Conservation (phyloP, 2,888 invertebrate genomes). For the Beris chalybata region DNA sequence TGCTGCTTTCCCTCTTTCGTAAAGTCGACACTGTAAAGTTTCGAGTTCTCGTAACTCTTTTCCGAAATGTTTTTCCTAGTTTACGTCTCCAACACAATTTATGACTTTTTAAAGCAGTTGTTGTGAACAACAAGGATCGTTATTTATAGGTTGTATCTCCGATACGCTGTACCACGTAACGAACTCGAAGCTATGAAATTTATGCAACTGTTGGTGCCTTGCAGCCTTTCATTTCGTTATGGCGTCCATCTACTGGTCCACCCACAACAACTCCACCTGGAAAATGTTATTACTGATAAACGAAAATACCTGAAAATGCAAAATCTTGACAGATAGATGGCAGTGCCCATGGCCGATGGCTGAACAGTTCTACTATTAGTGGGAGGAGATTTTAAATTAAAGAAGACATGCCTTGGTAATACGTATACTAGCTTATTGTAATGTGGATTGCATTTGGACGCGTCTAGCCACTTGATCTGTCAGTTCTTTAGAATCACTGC, state of each 20-base stretch:
- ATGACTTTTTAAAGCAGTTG: conserved; percentile 35
- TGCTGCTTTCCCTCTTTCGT: background rate
- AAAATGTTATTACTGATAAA: background rate
- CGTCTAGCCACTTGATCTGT: no score
- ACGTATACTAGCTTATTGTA: no score
- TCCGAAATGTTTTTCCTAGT: conserved; percentile 33
- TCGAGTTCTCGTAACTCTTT: conserved; percentile 31
- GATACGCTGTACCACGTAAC: background rate
- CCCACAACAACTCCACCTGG: background rate
- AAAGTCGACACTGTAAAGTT: conserved; percentile 26
- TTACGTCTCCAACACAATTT: conserved; percentile 33
- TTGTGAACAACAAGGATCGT: conserved; percentile 29
- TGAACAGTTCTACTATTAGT: no score
- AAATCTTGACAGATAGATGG: no score
- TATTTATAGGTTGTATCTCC: conserved; percentile 26
- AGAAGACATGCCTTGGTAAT: no score
- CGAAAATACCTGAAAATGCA: conserved; percentile 1
- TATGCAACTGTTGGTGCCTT: conserved; percentile 13
- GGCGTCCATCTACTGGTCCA: background rate
- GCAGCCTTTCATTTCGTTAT: background rate
- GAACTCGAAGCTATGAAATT: background rate
- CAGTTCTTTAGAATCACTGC: no score
- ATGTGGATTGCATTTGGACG: no score
- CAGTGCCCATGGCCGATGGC: no score
- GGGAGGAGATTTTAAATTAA: no score